A percentile compares a stretch with the other conserved stretches of the same genome.
phyloP scores from a whole-genome alignment of 1,140 invertebrate species.

The Anoplolepis gracilipes region DNA sequence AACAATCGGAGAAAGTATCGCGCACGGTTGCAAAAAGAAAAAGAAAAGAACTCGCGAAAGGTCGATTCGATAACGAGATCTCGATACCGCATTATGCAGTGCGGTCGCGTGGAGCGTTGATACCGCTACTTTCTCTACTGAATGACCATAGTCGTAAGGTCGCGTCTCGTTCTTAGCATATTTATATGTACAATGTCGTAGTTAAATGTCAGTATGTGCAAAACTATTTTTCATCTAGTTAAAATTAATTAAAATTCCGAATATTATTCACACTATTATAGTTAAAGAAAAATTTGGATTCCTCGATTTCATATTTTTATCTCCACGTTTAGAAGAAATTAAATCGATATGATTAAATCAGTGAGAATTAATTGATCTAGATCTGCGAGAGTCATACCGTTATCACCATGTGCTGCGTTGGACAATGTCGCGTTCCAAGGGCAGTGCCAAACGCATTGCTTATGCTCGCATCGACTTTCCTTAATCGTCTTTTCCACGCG shows the following conservation, averaged over 20 bases:
- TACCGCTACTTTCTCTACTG: constrained; percentile 37
- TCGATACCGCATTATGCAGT: constrained; percentile 33
- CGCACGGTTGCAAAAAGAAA: constrained; percentile 24
- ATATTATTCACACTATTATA: neutral
- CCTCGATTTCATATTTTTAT: neutral
- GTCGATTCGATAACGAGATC: constrained; percentile 59
- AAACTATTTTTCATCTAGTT: neutral
- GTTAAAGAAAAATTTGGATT: neutral
- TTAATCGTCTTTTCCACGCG: constrained; percentile 16
- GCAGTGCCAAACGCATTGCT: neutral
- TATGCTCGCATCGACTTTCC: constrained; percentile 11
- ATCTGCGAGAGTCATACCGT: neutral
- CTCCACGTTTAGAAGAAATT: no score
- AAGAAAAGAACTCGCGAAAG: constrained; percentile 41
- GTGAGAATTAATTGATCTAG: neutral
- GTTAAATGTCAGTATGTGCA: neutral
- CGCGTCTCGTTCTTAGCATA: neutral
- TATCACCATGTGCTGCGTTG: neutral
- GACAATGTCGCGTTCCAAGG: neutral
- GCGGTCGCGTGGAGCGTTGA: constrained; percentile 10
- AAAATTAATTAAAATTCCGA: no score
- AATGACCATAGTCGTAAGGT: constrained; percentile 10
- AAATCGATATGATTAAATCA: neutral
- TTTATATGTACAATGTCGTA: neutral
- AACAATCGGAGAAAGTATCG: constrained; percentile 65